Conservation (phyloP, 2,113 vertebrate genomes). For the Merops nubicus region DNA sequence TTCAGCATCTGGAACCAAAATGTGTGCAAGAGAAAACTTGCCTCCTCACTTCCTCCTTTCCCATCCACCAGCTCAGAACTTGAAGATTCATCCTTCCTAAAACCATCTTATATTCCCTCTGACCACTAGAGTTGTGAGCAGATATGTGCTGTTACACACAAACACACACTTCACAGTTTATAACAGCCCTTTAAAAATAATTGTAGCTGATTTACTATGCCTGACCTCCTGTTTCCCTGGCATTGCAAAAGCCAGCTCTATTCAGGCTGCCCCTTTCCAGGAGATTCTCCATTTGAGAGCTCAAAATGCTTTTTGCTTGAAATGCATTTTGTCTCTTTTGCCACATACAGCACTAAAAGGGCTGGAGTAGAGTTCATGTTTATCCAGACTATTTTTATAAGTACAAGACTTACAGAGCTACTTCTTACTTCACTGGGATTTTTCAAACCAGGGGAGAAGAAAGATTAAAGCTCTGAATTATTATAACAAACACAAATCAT, state of each 20-base stretch:
- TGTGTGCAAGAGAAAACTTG: background rate
- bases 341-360: background rate
- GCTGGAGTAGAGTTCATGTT: background rate
- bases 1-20: background rate
- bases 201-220: background rate
- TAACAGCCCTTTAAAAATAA: background rate
- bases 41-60: background rate
- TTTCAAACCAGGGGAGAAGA: background rate
- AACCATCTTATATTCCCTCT: background rate
- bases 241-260: background rate
- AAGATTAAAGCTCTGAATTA: background rate
- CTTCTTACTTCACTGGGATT: background rate
- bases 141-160: background rate
- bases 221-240: background rate
- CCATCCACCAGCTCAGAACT: background rate
- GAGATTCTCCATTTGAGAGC: background rate
- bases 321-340: background rate
- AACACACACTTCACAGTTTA: background rate
- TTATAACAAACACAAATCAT: background rate
- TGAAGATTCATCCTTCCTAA: background rate
- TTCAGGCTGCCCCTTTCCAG: background rate
- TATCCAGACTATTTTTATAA: background rate
- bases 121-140: background rate
- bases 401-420: background rate
- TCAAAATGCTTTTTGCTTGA: background rate